Evolutionary conservation across 2,888 invertebrate genomes (phyloP), one percentile per base, ranked within the genome.

Genomic region (Chalcosyrphus nemorum): DNA sequence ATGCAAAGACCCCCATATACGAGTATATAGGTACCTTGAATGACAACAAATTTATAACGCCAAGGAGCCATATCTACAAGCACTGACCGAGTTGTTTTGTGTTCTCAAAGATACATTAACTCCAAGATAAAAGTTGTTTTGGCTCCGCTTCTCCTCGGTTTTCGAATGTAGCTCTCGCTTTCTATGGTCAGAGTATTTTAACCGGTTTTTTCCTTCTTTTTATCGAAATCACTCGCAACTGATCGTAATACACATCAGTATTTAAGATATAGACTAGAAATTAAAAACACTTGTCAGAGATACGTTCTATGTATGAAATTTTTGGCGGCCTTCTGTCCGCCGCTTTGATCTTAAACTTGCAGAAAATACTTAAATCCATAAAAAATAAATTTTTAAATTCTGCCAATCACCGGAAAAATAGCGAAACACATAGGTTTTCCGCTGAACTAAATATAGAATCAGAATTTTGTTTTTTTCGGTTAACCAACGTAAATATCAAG

Each of bases 121-220:
- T 66, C 24, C 24, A 66, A 47, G 24, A 54, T 43, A 63, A 50
- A n/a, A 63, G 45, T 19, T 38, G 54, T 68, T 63, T 47, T n/a
- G n/a, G 63, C 15, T 71, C 52, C 11, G 32, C 32, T 4, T 24
- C 4, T 4, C 24, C 56, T 24, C 9, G 27, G 2, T 17, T 13
- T 15, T 6, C 13, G 41, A 41, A 47, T 50, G 38, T 38, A 52
- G 56, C 56, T 74, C 63, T 80, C 50, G 80, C 74, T 84, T 74
- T 84, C 74, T 84, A 74, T 84, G 78, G 84, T 70, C 68, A 68
- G 54, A 63, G 11, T 3, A 68, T 68, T 74, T 56, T 7, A 84
- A 80, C 84, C 80, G 68, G 78, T 84, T 84, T 43, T 38, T 11
- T 35, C n/a, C 15, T 61, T 47, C 4, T 41, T 15, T 41, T 56